A percentile compares a stretch with the other conserved stretches of the same genome.
Conservation (phyloP, 2,888 invertebrate species). For the Lepetodrilus schrolli region DNA sequence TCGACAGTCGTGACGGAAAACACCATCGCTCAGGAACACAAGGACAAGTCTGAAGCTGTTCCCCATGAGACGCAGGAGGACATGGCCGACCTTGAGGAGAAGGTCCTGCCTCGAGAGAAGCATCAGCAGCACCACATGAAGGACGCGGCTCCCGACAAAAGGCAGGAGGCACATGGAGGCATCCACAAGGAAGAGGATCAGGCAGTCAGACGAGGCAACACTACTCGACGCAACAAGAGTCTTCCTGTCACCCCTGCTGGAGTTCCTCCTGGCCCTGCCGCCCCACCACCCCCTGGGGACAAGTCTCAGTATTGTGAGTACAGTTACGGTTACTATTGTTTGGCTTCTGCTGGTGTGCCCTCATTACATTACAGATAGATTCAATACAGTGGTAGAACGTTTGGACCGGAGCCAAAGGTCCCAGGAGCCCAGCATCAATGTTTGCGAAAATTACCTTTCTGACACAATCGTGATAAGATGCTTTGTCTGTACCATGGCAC, state of each 20-base stretch:
- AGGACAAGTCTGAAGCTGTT: not conserved
- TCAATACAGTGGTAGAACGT: too few species aligned
- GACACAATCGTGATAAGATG: too few species aligned
- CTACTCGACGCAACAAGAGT: slow-evolving; percentile 1
- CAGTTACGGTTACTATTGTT: not conserved
- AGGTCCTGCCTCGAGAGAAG: slow-evolving; percentile 17
- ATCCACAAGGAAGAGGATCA: slow-evolving; percentile 26
- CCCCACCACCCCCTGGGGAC: slow-evolving; percentile 18
- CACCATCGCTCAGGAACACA: not conserved
- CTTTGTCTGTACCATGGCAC: too few species aligned
- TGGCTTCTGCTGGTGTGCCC: not conserved
- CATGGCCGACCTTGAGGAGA: too few species aligned
- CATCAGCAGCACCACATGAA: slow-evolving; percentile 8
- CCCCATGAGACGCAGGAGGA: not conserved
- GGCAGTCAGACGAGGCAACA: not conserved
- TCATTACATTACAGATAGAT: not conserved
- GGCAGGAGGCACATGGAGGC: not conserved
- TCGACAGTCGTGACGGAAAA: not conserved
- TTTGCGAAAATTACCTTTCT: too few species aligned
- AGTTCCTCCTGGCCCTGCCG: not conserved
- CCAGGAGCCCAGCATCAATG: too few species aligned
- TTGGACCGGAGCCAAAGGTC: too few species aligned
- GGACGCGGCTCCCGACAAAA: not conserved
- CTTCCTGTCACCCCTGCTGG: not conserved
- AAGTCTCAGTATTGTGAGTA: slow-evolving; percentile 29